These are phyloP conservation scores for Callyntrura guangdongensis DNA, from an alignment of 2,888 invertebrate genomes.

Conservation along the genomic window DNA sequence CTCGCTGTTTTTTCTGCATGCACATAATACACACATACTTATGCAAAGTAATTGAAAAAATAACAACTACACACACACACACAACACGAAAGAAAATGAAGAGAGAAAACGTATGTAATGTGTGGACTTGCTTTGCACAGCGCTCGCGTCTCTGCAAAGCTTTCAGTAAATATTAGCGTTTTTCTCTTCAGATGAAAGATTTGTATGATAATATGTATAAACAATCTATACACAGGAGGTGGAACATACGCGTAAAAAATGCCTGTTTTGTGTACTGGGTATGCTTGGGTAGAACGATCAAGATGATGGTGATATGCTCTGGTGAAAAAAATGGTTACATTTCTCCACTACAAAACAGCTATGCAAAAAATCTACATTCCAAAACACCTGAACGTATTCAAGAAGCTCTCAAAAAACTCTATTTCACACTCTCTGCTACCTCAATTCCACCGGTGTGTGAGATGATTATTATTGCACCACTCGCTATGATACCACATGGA, in stretches of 20 bases:
- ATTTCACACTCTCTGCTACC: conserved; percentile 68
- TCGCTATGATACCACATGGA: no score
- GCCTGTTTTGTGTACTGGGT: no score
- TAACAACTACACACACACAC: conserved; percentile 10
- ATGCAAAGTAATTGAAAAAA: conserved; percentile 63
- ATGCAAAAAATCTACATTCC: conserved; percentile 53
- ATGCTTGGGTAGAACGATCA: no score
- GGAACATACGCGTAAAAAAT: background rate
- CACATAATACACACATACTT: conserved; percentile 12
- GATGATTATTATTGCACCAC: no score
- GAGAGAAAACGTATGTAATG: conserved; percentile 41
- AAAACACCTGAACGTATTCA: conserved; percentile 61
- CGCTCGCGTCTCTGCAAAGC: conserved; percentile 48
- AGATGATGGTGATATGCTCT: conserved; percentile 17
- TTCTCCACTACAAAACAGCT: conserved; percentile 2
- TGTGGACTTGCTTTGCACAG: no score
- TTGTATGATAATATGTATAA: conserved; percentile 68
- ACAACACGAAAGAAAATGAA: conserved; percentile 43
- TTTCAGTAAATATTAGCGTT: conserved; percentile 75
- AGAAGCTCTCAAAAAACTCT: conserved; percentile 67
- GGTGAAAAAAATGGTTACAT: conserved; percentile 26
- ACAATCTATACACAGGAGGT: conserved; percentile 55
- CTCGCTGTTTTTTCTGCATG: conserved; percentile 57
- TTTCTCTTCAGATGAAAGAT: conserved; percentile 73
- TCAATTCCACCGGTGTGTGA: background rate